A percentile compares a stretch with the other conserved stretches of the same genome.
Conservation (phyloP, 2,113 vertebrate genomes). For the Actenoides lindsayi region DNA sequence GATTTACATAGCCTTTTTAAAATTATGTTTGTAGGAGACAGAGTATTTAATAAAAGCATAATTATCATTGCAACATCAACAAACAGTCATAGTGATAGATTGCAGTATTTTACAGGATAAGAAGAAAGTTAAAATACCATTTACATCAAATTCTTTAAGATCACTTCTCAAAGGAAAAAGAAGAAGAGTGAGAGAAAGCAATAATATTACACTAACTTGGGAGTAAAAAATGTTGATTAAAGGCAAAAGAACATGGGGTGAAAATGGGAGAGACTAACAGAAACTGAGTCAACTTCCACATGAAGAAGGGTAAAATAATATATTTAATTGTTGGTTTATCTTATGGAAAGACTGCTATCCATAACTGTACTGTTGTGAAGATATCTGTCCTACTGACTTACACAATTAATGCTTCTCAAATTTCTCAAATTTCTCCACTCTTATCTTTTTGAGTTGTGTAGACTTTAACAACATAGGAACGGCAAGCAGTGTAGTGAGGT, state of each 20-base stretch:
- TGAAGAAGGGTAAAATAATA: background rate
- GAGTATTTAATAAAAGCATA: background rate
- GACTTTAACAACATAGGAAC: background rate
- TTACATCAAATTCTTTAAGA: background rate
- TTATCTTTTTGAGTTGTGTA: background rate
- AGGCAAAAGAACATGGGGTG: background rate
- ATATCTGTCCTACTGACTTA: background rate
- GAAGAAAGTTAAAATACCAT: background rate
- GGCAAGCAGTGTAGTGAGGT: background rate
- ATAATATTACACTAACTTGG: background rate
- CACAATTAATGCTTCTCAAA: background rate
- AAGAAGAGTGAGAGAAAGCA: background rate
- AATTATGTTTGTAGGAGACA: background rate
- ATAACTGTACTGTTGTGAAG: background rate
- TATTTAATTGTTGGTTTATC: background rate
- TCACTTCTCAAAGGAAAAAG: background rate
- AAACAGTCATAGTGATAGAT: background rate
- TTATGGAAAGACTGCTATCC: background rate
- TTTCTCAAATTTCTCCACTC: background rate
- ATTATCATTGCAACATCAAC: background rate
- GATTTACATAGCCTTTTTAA: background rate
- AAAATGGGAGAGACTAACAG: background rate
- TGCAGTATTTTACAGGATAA: background rate
- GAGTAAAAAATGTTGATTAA: background rate
- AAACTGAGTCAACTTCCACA: background rate